Conservation (phyloP, 2,797 vertebrate genomes). For the Hippopotamyrus pictus region DNA sequence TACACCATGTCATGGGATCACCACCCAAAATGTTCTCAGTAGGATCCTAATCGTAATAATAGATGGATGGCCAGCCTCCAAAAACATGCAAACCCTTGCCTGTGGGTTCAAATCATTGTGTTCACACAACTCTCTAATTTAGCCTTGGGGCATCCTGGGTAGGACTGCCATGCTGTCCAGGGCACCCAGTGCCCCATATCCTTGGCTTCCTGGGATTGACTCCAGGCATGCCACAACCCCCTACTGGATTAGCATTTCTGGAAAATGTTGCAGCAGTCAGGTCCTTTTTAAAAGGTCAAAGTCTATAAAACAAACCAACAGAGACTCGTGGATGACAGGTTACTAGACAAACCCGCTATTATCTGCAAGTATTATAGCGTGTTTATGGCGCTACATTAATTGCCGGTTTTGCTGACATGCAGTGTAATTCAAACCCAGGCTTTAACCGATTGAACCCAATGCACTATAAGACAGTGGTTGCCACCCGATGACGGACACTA, state of each 20-base stretch:
- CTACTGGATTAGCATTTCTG: background rate
- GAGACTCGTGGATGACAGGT: background rate
- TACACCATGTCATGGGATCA: background rate
- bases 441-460: background rate
- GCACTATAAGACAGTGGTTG: background rate
- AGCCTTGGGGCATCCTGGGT: background rate
- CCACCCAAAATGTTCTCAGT: background rate
- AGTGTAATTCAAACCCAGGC: background rate
- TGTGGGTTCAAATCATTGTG: background rate
- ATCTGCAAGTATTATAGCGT: background rate
- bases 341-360: background rate
- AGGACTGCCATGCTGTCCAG: background rate
- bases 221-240: background rate
- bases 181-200: background rate
- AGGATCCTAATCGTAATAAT: background rate
- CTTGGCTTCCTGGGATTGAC: background rate
- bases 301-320: slow-evolving; percentile 3
- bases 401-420: slow-evolving; percentile 1
- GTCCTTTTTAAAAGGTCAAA: background rate
- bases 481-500: background rate
- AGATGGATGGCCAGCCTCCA: background rate
- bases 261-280: background rate
- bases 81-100: background rate
- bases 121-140: background rate
- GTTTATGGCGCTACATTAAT: slow-evolving; percentile 10